Conservation (phyloP, 1,140 invertebrate genomes). For the Akabosia matsudoensis region DNA sequence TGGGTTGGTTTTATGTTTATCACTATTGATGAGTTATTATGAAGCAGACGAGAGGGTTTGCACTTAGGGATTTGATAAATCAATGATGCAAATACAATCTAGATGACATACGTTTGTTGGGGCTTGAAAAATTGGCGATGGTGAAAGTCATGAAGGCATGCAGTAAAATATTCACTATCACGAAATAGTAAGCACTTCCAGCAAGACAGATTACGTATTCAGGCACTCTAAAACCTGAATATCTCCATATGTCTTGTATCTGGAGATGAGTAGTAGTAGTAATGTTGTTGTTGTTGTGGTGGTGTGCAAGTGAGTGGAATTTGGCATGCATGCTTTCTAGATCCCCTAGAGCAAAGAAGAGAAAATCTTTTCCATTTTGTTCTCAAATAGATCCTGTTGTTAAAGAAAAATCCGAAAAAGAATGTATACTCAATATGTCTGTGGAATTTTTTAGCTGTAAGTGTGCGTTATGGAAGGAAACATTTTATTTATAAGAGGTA, state of each 20-base stretch:
- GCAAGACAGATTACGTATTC: background rate
- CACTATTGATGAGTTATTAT: too few species aligned
- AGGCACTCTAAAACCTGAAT: background rate
- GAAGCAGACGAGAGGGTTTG: background rate
- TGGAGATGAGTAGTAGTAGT: background rate
- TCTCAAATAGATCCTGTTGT: constrained; percentile 14
- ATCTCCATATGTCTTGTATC: too few species aligned
- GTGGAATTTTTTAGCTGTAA: too few species aligned
- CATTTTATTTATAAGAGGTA: too few species aligned
- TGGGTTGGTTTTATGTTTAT: too few species aligned
- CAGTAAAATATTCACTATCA: background rate
- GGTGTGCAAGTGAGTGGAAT: constrained; percentile 9
- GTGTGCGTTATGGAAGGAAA: too few species aligned
- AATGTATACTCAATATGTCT: too few species aligned
- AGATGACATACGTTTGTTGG: background rate
- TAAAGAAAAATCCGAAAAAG: too few species aligned
- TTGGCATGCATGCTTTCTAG: constrained; percentile 14
- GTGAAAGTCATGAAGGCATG: constrained; percentile 4
- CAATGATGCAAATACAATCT: background rate
- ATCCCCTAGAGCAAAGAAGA: constrained; percentile 19
- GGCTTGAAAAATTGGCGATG: background rate
- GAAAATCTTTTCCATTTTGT: constrained; percentile 19
- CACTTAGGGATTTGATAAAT: background rate
- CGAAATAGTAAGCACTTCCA: background rate
- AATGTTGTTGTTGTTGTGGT: background rate